Base-by-base conservation (phyloP, 2,797 vertebrate genomes). In the Sebastes matsubarae region DNA sequence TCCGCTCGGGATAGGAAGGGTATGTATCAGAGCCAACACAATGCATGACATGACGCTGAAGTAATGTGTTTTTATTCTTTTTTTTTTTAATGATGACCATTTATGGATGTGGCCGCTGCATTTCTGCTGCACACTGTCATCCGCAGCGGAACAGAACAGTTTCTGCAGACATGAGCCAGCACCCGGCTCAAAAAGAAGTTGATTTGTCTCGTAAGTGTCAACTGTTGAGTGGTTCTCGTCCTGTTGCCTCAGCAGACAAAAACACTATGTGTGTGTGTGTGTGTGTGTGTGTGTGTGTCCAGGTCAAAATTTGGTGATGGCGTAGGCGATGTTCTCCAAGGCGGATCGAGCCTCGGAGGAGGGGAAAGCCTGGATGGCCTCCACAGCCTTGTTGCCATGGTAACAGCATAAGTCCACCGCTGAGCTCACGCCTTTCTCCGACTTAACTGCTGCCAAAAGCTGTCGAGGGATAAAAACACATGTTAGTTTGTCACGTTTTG, bases 351-450 rank as follows among this genome's bases (percentile, higher is more conserved):
- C 98, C 94, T 99, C 97, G 0, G 98, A 99, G 91, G 97, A 95
- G 91, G 98, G 97, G 95, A 99, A 99, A 94, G 87, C 93, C 93
- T 97, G 95, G 95, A 99, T 97, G 95, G 98, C 97, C 60, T 96
- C 97, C 96, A 99, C 95, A 2, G 99, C 98, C 90, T 95, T 97
- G 96, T 97, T 97, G 94, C 99, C 96, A 95, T 99, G 98, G 97
- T 96, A 96, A 97, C 96, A 88, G 94, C 98, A 99, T 89, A 99
- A 97, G 96, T 99, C 98, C 94, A 97, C 95, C 82, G 97, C 97
- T 74, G 97, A 96, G 95, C 96, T 97, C 95, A 99, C 96, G 96
- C 98, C 98, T 96, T 96, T 96, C 93, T 97, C 98, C 30, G 95
- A 97, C 94, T 96, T 97, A 94, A 99, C 97, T 36, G 95, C 93